phyloP scores from a whole-genome alignment of 2,113 vertebrate genomes.

The Clarias gariepinus region DNA sequence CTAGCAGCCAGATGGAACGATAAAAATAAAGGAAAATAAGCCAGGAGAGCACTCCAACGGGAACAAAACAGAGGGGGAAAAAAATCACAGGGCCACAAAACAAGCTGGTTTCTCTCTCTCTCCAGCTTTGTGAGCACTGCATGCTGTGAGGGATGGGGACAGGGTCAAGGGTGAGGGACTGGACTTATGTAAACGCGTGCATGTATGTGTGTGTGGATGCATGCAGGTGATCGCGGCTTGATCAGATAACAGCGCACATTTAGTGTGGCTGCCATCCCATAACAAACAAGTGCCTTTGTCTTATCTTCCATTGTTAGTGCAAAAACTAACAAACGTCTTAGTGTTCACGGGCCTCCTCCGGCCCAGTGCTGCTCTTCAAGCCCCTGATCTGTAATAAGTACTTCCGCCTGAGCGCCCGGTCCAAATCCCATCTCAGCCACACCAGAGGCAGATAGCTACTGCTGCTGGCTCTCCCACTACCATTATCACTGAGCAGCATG shows the following conservation, averaged over 20 bases:
- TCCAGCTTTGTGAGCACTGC: conserved; percentile 33
- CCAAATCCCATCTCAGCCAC: conserved; percentile 57
- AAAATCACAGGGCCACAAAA: conserved; percentile 38
- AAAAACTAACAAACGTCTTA: conserved; percentile 48
- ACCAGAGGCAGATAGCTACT: conserved; percentile 47
- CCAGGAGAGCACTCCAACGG: conserved; percentile 46
- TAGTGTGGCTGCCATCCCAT: conserved; percentile 46
- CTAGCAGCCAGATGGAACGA: conserved; percentile 57
- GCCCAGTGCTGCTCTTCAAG: conserved; percentile 42
- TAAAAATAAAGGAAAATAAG: conserved; percentile 56
- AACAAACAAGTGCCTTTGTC: conserved; percentile 53
- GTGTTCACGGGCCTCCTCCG: not conserved
- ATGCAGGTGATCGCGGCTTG: conserved; percentile 45
- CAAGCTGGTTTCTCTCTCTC: conserved; percentile 46
- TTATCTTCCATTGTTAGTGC: conserved; percentile 56
- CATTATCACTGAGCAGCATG: conserved; percentile 53
- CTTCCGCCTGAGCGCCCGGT: conserved; percentile 23
- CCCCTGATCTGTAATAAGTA: conserved; percentile 49
- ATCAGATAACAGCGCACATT: conserved; percentile 57
- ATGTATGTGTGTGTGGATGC: conserved; percentile 3
- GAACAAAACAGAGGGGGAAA: conserved; percentile 41
- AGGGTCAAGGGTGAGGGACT: conserved; percentile 48
- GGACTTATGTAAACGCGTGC: conserved; percentile 24
- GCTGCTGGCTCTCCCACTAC: conserved; percentile 46
- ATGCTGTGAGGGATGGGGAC: conserved; percentile 14